Base-by-base conservation (phyloP, 2,888 invertebrate species). In the Stegana nigrithorax region DNA sequence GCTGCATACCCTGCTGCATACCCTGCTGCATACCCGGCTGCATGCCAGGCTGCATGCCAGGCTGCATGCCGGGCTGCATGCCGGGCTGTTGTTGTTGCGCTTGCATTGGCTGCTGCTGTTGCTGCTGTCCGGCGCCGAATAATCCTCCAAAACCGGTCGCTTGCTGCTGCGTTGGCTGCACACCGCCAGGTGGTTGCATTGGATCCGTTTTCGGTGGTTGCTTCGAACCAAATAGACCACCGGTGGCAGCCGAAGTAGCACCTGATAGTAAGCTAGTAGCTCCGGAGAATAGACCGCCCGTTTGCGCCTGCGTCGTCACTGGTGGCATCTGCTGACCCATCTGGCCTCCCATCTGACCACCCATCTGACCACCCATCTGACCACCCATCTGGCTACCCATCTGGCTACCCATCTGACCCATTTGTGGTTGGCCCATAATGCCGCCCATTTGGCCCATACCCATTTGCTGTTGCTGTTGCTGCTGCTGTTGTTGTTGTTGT, bases 31-130 rank as follows among this genome's bases (percentile, higher is more conserved):
- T 70, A 19, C 69, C n/a, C n/a, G n/a, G n/a, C n/a, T n/a, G n/a
- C n/a, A n/a, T n/a, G 67, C 8, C 57, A 4, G 57, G 57, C 27
- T 57, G 57, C 39, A 92, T 90, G 83, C 94, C 90, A 85, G 93
- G 73, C 81, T 85, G 83, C 65, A 59, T 39, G 27, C 57, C 56
- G 26, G 47, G 62, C 10, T 70, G 74, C 19, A 66, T 66, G 42
- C 64, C 69, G 5, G 86, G 87, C 81, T 78, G 78, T 84, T 69
- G 69, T 42, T 72, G 74, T 42, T 86, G 87, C 39, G 17, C 17
- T 67, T 68, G 71, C 19, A 73, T 70, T 87, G 89, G 73, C 81
- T 85, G 72, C 78, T 84, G 82, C 14, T 73, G 75, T 50, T 75
- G 78, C 60, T 76, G 77, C 63, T 69, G 69, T 2, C 73, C 75